phyloP scores from a whole-genome alignment of 2,888 invertebrate species.

The Thereva nobilitata region DNA sequence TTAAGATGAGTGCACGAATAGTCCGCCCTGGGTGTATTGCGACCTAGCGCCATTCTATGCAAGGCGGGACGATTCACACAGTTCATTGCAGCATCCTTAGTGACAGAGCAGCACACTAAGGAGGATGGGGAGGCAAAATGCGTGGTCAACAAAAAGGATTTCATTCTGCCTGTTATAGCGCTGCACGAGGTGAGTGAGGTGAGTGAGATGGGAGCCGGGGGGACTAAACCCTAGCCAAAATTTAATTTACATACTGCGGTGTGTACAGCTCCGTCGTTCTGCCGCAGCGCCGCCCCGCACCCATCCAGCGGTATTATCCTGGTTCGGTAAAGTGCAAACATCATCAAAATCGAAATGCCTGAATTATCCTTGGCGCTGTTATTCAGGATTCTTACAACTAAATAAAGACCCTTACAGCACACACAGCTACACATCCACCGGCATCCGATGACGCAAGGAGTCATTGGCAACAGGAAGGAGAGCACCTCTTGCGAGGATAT shows the following conservation, averaged over 20 bases:
- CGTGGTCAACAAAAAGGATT: too few relatives aligned
- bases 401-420: not conserved
- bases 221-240: constrained; percentile 10
- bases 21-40: too few relatives aligned
- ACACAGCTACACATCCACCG: not conserved
- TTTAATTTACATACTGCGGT: constrained; percentile 22
- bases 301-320: constrained; percentile 19
- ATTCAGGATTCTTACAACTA: constrained; percentile 17
- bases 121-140: too few relatives aligned
- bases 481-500: constrained; percentile 23
- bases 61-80: too few relatives aligned
- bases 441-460: constrained; percentile 3
- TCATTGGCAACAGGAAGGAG: not conserved
- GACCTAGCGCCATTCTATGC: too few relatives aligned
- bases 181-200: too few relatives aligned
- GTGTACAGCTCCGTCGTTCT: not conserved
- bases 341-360: constrained; percentile 20
- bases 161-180: too few relatives aligned
- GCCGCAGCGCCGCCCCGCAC: constrained; percentile 1
- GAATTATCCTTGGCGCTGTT: not conserved
- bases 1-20: too few relatives aligned
- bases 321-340: constrained; percentile 29
- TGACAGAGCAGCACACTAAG: too few relatives aligned
- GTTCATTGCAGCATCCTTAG: too few relatives aligned
- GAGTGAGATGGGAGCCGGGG: constrained; percentile 3